phyloP scores from a whole-genome alignment of 2,113 vertebrate species.

The Otus sunia region DNA sequence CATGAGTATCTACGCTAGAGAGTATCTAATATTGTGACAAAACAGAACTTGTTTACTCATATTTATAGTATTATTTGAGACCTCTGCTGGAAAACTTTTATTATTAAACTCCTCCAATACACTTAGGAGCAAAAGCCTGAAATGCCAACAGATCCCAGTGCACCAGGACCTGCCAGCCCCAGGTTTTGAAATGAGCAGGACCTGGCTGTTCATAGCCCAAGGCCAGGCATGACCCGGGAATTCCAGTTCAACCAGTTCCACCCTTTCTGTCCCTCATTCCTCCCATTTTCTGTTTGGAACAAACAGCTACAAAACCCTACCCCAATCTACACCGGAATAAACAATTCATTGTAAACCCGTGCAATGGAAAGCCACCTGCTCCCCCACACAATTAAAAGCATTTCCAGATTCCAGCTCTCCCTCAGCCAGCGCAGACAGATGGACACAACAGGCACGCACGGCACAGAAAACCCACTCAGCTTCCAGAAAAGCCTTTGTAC shows the following conservation, averaged over 20 bases:
- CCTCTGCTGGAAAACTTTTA: neutral
- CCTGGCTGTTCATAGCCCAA: neutral
- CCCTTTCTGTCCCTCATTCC: neutral
- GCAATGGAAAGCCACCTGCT: conserved; percentile 11
- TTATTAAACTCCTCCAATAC: neutral
- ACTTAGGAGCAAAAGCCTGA: neutral
- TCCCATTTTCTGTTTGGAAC: neutral
- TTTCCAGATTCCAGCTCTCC: conserved; percentile 8
- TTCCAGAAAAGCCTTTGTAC: conserved; percentile 20
- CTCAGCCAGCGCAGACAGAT: neutral
- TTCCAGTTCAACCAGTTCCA: conserved; percentile 54
- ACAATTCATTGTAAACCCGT: neutral
- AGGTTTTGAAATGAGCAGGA: neutral
- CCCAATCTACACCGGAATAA: neutral
- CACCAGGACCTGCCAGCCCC: neutral
- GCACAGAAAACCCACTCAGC: neutral
- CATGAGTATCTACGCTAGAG: accelerated
- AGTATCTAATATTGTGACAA: neutral
- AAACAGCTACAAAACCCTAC: neutral
- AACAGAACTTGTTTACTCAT: neutral
- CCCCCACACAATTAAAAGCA: neutral
- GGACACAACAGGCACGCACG: neutral
- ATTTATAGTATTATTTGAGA: neutral
- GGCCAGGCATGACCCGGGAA: neutral
- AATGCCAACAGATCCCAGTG: neutral